Evolutionary conservation across 2,113 vertebrate genomes (phyloP), one percentile per base, ranked within the genome.

Genomic region (Gopherus evgoodei): DNA sequence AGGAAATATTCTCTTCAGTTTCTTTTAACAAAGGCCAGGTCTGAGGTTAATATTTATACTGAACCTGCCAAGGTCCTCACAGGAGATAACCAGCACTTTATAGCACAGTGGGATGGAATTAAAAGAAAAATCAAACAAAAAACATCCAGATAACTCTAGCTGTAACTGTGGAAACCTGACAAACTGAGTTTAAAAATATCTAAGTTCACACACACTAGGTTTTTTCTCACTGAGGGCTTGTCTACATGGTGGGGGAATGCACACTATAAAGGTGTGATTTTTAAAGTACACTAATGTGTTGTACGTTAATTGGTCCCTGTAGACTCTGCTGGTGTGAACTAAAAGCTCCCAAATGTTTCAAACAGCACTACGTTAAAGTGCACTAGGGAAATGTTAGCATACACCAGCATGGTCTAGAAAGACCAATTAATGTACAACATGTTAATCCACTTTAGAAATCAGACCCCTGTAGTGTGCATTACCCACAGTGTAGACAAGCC

Each of bases 51-150:
- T 49, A 13, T 69, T 62, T 19, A 89, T 78, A 87, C 6, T 94
- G 86, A 91, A 94, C 95, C 78, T 54, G 49, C 72, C 87, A 17
- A 29, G 80, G 59, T 89, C 81, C 88, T 90, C 56, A 38, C 25
- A 69, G 53, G 65, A 93, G 92, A 91, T 88, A 91, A 94, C 75
- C 42, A 78, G 92, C 47, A 87, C 80, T 88, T 90, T 76, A 69
- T 80, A 47, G n/a, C 52, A 75, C 21, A 88, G 90, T 93, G 80
- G 44, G 25, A 72, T 49, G 14, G 72, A 75, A 65, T 81, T 80
- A 49, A 78, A 90, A 78, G 24, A 25, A 84, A 84, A 86, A 49
- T 47, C 69, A 78, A 79, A 89, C 44, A 88, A 81, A 72, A 90
- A 79, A 14, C 22, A 53, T n/a, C 21, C 16, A 80, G n/a, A 81